Conservation (phyloP, 2,888 invertebrate genomes). For the Linyphia triangularis region DNA sequence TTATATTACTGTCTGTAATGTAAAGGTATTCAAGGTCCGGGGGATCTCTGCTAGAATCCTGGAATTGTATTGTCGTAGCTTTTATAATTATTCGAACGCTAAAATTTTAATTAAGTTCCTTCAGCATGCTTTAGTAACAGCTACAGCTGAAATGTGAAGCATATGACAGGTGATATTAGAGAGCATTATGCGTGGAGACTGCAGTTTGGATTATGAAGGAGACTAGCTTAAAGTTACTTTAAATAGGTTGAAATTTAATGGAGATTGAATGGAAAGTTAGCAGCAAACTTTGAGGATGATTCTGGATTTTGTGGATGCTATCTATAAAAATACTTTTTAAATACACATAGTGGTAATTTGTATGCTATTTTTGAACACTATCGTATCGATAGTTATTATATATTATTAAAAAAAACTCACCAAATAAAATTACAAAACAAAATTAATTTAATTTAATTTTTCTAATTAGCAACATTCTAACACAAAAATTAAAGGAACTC, state of each 20-base stretch:
- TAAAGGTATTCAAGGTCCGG: background rate
- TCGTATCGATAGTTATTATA: background rate
- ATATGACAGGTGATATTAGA: constrained; percentile 35
- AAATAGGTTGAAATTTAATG: constrained; percentile 2
- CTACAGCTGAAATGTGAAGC: background rate
- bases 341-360: background rate
- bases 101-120: constrained; percentile 60
- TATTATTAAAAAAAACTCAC: too few species aligned
- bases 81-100: constrained; percentile 57
- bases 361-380: background rate
- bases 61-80: constrained; percentile 39
- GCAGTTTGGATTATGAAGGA: background rate
- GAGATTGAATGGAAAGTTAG: background rate
- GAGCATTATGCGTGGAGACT: background rate
- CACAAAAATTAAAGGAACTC: too few species aligned
- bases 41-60: constrained; percentile 17
- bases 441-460: too few species aligned
- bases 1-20: constrained; percentile 34
- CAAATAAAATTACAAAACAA: too few species aligned
- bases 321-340: background rate
- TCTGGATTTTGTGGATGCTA: too few species aligned
- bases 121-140: constrained; percentile 19
- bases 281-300: too few species aligned
- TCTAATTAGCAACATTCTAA: too few species aligned
- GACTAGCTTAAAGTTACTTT: background rate